These are phyloP conservation scores for Halcyon leucocephala DNA, from an alignment of 2,797 vertebrate species.

Conservation along the genomic window DNA sequence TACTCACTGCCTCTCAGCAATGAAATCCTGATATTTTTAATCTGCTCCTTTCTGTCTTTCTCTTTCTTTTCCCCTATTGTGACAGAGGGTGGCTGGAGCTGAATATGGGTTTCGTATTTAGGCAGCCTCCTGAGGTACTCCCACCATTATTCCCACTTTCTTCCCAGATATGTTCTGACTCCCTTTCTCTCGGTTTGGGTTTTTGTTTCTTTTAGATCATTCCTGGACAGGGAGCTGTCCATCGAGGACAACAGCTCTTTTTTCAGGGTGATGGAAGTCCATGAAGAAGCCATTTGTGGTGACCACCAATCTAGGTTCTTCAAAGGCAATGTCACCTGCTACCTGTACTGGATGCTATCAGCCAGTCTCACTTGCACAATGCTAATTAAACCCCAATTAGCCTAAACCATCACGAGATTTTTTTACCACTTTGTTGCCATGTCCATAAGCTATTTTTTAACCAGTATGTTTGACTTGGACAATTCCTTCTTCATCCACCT, in stretches of 20 bases:
- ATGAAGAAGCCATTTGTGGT: not conserved
- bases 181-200: not conserved
- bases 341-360: not conserved
- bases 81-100: not conserved
- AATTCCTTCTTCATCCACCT: not conserved
- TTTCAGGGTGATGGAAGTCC: rapidly evolving
- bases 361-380: not conserved
- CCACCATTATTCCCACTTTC: not conserved
- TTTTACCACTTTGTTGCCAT: not conserved
- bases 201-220: too few species aligned
- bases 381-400: not conserved
- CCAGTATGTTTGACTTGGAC: not conserved
- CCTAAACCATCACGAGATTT: not conserved
- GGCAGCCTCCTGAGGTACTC: not conserved
- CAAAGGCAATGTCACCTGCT: not conserved
- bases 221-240: not conserved
- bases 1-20: not conserved
- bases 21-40: slow-evolving; percentile 26
- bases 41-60: not conserved
- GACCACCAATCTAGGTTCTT: not conserved
- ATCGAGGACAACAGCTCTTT: not conserved
- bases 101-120: not conserved
- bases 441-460: not conserved
- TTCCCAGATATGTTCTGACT: not conserved
- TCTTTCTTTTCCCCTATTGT: not conserved